Base-by-base conservation (phyloP, 2,888 invertebrate species). In the Ametastegia equiseti region DNA sequence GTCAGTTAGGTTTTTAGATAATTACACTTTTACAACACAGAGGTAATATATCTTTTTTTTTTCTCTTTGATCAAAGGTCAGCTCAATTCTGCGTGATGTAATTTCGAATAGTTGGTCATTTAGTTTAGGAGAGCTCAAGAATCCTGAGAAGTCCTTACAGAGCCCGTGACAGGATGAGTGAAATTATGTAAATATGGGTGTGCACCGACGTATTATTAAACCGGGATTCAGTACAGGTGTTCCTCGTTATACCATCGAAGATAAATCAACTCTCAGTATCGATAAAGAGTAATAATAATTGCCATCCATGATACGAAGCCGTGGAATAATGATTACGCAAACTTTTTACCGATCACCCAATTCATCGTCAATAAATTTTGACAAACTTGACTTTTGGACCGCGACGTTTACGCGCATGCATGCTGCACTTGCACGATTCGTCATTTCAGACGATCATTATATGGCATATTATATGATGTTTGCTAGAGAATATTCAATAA, bases 201-300 rank as follows among this genome's bases (percentile, higher is more conserved):
- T 36, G 36, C 19, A 42, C 39, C 13, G 39, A 23, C 19, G 19
- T 67, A 67, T 67, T 67, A 42, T 36, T 39, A 60, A 36, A 42
- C 67, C 67, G 57, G n/a, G 23, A 7, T 4, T 19, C 9, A 15
- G 19, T 54, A 54, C 15, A n/a, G 13, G 15, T 54, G 1, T n/a
- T n/a, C 15, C 15, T 54, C 19, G 19, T 54, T 36, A 15, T 15
- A 4, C 11, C n/a, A 11, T 39, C 7, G 4, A 2, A 5, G 42
- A 45, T 71, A 71, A 71, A 71, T 71, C 71, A 42, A 71, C 15
- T 45, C 47, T n/a, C n/a, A 45, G 27, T 23, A 15, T 47, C 71
- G 47, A 71, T 71, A 71, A 71, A 71, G 42, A 71, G 47, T 47
- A 47, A 71, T 30, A 71, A 71, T 71, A 71, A 71, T 71, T 67